Percentiles rank a stretch among this genome's conserved stretches.
These are phyloP conservation scores for Stichodactyla helianthus DNA, from an alignment of 64 coral and sea anemone species.

Conservation along the genomic window DNA sequence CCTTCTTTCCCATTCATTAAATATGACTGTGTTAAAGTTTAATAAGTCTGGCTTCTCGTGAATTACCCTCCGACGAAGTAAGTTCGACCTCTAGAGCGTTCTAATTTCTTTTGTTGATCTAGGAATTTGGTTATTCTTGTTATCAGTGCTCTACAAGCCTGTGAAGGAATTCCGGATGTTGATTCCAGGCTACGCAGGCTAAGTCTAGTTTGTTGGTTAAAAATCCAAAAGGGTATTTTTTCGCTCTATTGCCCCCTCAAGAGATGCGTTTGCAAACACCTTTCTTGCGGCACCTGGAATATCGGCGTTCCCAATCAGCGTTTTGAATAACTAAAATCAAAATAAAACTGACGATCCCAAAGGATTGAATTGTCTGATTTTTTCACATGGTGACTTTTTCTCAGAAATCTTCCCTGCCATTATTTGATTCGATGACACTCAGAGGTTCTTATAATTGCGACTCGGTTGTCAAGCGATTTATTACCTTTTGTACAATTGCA, in stretches of 20 bases:
- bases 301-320: constrained; percentile 29
- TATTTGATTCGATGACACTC: neutral
- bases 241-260: no score
- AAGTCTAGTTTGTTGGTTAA: neutral
- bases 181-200: neutral
- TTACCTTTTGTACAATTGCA: neutral
- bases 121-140: neutral
- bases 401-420: neutral
- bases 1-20: constrained; percentile 89
- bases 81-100: constrained; percentile 21
- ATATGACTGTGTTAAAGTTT: constrained; percentile 98
- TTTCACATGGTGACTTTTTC: neutral
- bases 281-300: constrained; percentile 23
- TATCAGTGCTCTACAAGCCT: neutral
- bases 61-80: constrained; percentile 19
- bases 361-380: neutral
- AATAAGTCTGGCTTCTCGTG: constrained; percentile 50
- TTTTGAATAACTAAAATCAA: constrained; percentile 31
- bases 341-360: neutral
- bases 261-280: constrained; percentile 12
- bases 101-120: constrained; percentile 20
- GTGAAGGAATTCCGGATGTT: constrained; percentile 26
- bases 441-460: neutral
- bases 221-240: constrained; percentile 1
- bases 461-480: neutral